Evolutionary conservation across 2,797 vertebrate species (phyloP).

Genomic region (Sylvilagus floridanus): DNA sequence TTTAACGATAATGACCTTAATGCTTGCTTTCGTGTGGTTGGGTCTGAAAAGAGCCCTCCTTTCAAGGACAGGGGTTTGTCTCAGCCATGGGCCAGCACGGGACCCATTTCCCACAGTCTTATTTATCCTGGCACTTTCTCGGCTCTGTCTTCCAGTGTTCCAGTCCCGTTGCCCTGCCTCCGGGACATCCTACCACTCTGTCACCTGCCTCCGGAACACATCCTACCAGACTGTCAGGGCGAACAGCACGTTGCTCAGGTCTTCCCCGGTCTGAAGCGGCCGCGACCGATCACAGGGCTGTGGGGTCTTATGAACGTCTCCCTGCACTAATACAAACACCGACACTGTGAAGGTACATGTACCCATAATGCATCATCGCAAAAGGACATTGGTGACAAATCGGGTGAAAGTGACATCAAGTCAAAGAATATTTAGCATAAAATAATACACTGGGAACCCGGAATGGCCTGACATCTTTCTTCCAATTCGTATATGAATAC

Average conservation of each 20-base stretch:
- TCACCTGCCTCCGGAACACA: too few species aligned
- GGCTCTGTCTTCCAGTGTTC: not conserved
- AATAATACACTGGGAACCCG: not conserved
- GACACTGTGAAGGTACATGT: not conserved
- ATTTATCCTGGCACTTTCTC: not conserved
- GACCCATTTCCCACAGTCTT: not conserved
- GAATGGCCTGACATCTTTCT: not conserved
- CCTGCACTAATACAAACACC: not conserved
- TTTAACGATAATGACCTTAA: not conserved
- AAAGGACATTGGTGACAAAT: not conserved
- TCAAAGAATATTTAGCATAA: not conserved
- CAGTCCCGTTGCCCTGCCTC: not conserved
- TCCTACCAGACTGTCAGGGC: not conserved
- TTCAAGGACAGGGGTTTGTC: not conserved
- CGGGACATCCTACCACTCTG: not conserved
- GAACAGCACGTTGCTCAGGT: not conserved
- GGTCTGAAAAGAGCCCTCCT: not conserved
- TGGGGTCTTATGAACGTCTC: not conserved
- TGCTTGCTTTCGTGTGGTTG: not conserved
- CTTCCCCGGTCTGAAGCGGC: not conserved
- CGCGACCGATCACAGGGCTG: not conserved
- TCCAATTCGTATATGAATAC: not conserved
- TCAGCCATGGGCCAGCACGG: not conserved
- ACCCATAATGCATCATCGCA: too few species aligned
- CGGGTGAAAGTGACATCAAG: too few species aligned